These are phyloP conservation scores for Polypterus bichir DNA, from an alignment of 2,113 vertebrate species.

Conservation along the genomic window DNA sequence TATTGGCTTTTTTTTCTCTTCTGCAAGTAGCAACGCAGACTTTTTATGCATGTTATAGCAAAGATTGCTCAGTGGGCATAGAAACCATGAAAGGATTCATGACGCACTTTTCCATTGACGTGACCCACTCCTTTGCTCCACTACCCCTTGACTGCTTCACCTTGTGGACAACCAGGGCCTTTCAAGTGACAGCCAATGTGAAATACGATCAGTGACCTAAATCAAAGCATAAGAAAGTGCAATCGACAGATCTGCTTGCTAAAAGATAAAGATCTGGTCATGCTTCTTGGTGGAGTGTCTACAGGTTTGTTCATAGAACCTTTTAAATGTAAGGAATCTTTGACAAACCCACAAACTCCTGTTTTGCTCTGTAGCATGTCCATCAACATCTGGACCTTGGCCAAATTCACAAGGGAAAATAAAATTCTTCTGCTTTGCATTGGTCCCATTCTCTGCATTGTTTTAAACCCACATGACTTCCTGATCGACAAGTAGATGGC, in stretches of 20 bases:
- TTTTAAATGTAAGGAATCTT: conserved; percentile 21
- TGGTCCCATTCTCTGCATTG: conserved; percentile 44
- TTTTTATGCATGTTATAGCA: too few species aligned
- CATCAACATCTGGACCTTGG: conserved; percentile 38
- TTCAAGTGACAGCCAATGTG: conserved; percentile 20
- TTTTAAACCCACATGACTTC: conserved; percentile 55
- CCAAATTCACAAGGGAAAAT: conserved; percentile 46
- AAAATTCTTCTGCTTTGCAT: conserved; percentile 32
- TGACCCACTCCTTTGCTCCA: too few species aligned
- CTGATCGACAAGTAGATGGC: conserved; percentile 44
- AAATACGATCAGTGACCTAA: conserved; percentile 24
- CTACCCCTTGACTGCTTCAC: neutral
- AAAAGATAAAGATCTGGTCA: neutral
- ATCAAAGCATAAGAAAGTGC: conserved; percentile 5
- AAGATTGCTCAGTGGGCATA: conserved; percentile 31
- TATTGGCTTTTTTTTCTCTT: too few species aligned
- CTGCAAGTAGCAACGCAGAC: too few species aligned
- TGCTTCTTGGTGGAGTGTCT: neutral
- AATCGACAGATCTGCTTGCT: conserved; percentile 10
- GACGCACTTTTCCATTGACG: conserved; percentile 14
- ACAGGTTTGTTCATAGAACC: conserved; percentile 1
- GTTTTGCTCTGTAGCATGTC: conserved; percentile 24
- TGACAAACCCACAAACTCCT: neutral
- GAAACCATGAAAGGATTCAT: conserved; percentile 27
- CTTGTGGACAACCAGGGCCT: conserved; percentile 21